phyloP scores from a whole-genome alignment of 2,113 vertebrate species.

The Mustela lutreola region DNA sequence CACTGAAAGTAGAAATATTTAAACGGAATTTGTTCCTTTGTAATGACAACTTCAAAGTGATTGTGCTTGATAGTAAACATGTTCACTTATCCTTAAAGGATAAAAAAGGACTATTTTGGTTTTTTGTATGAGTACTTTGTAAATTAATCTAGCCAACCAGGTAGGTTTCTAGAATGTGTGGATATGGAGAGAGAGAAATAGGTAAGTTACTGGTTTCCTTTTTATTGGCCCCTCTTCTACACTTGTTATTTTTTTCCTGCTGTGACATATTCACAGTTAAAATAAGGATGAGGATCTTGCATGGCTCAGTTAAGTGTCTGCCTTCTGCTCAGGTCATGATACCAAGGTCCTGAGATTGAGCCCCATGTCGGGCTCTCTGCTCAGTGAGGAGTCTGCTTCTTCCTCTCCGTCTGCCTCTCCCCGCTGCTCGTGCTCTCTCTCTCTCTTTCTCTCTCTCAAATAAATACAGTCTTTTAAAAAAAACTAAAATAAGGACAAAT shows the following conservation, averaged over 20 bases:
- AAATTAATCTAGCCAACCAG: not conserved
- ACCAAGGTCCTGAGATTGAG: not conserved
- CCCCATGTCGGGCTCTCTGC: not conserved
- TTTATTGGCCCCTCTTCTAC: not conserved
- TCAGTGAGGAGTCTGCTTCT: no score
- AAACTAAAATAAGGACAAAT: not conserved
- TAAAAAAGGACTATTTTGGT: not conserved
- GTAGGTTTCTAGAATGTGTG: not conserved
- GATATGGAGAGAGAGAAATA: not conserved
- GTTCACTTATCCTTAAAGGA: not conserved
- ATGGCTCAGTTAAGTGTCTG: not conserved
- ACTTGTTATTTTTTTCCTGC: not conserved
- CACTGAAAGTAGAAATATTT: not conserved
- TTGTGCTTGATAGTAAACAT: not conserved
- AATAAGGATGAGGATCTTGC: not conserved
- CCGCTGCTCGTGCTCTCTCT: no score
- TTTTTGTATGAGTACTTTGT: constrained; percentile 16
- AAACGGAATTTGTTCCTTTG: not conserved
- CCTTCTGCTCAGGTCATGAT: not conserved
- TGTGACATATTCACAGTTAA: not conserved
- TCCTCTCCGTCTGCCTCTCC: no score
- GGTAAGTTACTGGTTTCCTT: not conserved
- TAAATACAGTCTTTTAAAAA: not conserved
- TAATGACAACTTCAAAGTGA: not conserved
- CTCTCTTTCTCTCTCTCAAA: no score